Percentiles rank a stretch among this genome's conserved stretches.
Evolutionary conservation across 2,888 invertebrate species (phyloP).

Genomic region (Endotricha flammealis): DNA sequence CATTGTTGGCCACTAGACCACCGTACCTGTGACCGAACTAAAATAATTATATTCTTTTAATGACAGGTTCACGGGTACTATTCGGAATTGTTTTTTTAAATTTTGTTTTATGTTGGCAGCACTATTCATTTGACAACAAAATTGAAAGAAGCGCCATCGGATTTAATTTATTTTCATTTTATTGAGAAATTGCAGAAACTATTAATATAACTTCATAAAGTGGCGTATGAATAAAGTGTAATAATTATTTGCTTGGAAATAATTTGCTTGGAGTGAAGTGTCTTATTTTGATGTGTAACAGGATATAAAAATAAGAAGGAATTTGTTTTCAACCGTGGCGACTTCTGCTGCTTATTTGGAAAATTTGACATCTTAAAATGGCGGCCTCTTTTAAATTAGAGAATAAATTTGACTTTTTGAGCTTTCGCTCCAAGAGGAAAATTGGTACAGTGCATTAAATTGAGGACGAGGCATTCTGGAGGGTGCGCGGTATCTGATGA

Average conservation of each 20-base stretch:
- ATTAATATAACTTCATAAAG: background rate
- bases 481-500: too few relatives aligned
- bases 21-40: too few relatives aligned
- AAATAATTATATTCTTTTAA: too few relatives aligned
- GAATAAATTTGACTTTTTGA: constrained; percentile 35
- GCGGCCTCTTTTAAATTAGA: constrained; percentile 75
- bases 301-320: constrained; percentile 15
- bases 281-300: constrained; percentile 21
- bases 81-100: constrained; percentile 1
- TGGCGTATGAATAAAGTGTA: too few relatives aligned
- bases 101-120: constrained; percentile 38
- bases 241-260: constrained; percentile 15
- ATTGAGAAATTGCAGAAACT: constrained; percentile 17
- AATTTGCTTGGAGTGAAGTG: constrained; percentile 13
- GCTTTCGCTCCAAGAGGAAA: constrained; percentile 17
- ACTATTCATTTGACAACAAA: constrained; percentile 49
- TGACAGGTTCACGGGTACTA: too few relatives aligned
- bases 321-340: constrained; percentile 75
- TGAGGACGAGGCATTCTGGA: too few relatives aligned
- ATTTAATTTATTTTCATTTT: constrained; percentile 37
- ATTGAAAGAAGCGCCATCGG: constrained; percentile 74
- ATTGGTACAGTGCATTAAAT: constrained; percentile 13
- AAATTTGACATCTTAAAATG: constrained; percentile 74
- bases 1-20: too few relatives aligned
- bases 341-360: constrained; percentile 45